Base-by-base conservation (phyloP, 2,797 vertebrate genomes). In the Liparis tanakae region DNA sequence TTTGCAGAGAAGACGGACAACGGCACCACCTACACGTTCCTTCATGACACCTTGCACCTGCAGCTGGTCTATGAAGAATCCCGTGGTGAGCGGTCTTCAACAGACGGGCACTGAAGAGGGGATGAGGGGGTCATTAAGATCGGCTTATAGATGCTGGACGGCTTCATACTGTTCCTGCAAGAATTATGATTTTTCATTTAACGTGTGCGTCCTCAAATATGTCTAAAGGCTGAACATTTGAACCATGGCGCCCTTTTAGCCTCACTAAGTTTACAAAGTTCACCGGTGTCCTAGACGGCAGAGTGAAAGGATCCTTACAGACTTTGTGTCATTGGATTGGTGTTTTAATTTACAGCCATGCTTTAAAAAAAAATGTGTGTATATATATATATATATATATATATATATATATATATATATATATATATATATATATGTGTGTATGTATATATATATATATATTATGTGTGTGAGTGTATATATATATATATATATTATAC, bases 21-120 rank as follows among this genome's bases (percentile, higher is more conserved):
- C 77, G 41, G 50, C 41, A 53, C 63, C 0, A 22, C 88, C 51
- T 95, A 89, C 89, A 84, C 88, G 0, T 95, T 95, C 30, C 93
- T 95, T 37, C 39, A 95, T 30, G 74, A 86, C 10, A 94, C 94
- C 25, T 8, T 95, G 20, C 70, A 80, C 25, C 79, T 95, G 12
- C 80, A 91, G 75, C 15, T 95, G 82, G 67, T 76, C 34, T 87
- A 82, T 68, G 82, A 91, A 62, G 79, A 84, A 10, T 25, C 33
- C 9, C 30, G 48, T 18, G 91, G 94, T 95, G 79, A 79, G 37
- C 62, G 2, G 13, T 44, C 10, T 63, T 25, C 13, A 10, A 13
- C 39, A 51, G 0, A 33, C 20, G 33, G 17, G 18, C 17, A 8
- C 43, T 13, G 12, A n/a, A 3, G 33, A 14, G 15, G 6, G 10